Percentiles rank a stretch among this genome's conserved stretches.
phyloP scores from a whole-genome alignment of 2,113 vertebrate genomes.

The Solenodon paradoxus region DNA sequence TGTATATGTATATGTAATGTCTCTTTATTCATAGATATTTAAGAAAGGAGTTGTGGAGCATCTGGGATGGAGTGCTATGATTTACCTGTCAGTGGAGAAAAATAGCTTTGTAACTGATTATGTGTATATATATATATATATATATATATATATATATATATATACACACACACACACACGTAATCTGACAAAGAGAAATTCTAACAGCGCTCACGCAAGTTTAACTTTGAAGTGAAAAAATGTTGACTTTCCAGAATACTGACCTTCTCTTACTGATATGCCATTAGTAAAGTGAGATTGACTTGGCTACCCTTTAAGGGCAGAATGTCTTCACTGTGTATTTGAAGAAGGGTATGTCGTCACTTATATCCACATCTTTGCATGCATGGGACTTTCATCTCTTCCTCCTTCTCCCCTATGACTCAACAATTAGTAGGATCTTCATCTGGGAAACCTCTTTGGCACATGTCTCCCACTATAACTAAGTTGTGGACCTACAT shows the following conservation, averaged over 20 bases:
- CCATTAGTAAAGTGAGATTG: not conserved
- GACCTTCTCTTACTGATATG: not conserved
- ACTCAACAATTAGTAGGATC: not conserved
- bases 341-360: not conserved
- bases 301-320: not conserved
- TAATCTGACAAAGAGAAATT: not conserved
- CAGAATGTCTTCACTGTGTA: not conserved
- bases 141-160: no score
- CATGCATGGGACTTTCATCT: not conserved
- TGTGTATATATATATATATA: no score
- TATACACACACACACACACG: no score
- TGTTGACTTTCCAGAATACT: constrained; percentile 7
- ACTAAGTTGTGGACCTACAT: not conserved
- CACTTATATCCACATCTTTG: not conserved
- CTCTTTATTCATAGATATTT: not conserved
- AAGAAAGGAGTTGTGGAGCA: not conserved
- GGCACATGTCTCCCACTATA: fast-evolving
- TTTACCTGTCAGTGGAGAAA: not conserved
- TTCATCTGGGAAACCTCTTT: not conserved
- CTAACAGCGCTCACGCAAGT: not conserved
- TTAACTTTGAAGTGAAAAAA: not conserved
- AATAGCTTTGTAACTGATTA: not conserved
- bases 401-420: not conserved
- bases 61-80: not conserved
- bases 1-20: no score